Base-by-base conservation (phyloP, 2,797 vertebrate species). In the Sandelia bainsii region DNA sequence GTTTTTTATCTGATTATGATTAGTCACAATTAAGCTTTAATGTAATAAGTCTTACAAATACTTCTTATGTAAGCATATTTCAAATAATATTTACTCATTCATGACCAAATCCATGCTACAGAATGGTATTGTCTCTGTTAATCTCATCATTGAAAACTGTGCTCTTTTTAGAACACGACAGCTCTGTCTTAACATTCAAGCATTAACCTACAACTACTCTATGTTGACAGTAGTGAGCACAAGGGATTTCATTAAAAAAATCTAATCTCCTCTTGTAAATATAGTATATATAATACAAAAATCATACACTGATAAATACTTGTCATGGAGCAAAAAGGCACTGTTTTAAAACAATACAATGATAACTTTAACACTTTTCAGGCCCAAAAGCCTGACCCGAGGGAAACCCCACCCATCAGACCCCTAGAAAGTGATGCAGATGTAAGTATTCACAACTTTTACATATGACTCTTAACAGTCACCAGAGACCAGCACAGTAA, bases 391-490 rank as follows among this genome's bases (percentile, higher is more conserved):
- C 46, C 88, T 4, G 93, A 95, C 20, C 57, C 49, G 1, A 90
- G 90, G 48, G 93, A 94, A 19, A 68, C 64, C 1, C 90, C 90
- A 25, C 72, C 90, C 2, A 75, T 94, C 45, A 83, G 88, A 39
- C 89, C 92, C 42, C 88, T 94, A 42, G 93, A 94, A 80, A 91
- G 86, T 63, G 94, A 95, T 27, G 91, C 93, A 62, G 94, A 95
- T 70, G 94, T 95, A 77, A 93, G 94, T 84, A 17, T 69, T 79
- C 13, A 51, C 20, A 48, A 13, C 53, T 32, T 46, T 52, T 23
- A 8, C 8, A 49, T 8, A 2, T 20, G 22, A n/a, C 19, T 59
- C 19, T 34, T 19, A 3, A 22, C 19, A 32, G 27, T 65, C n/a
- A 27, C 42, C 5, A 53, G 12, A 50, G 12, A 56, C 17, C 3